Percentiles rank a stretch among this genome's conserved stretches.
phyloP scores from a whole-genome alignment of 1,140 invertebrate genomes.

The Agraylea sexmaculata region DNA sequence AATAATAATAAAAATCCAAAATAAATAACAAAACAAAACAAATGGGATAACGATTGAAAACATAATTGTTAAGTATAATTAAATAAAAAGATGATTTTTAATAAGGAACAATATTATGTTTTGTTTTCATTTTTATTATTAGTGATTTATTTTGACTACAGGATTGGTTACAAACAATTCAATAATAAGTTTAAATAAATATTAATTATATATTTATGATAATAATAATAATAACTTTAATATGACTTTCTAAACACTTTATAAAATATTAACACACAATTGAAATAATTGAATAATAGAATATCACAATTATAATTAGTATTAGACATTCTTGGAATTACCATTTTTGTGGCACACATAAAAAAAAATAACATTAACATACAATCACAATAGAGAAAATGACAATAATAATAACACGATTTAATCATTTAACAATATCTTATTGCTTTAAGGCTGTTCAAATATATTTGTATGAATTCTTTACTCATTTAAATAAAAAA shows the following conservation, averaged over 20 bases:
- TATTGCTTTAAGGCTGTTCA: too few species aligned
- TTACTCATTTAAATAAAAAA: too few species aligned
- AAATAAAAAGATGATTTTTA: background rate
- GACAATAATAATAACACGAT: too few species aligned
- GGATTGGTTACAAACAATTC: background rate
- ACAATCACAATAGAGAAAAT: too few species aligned
- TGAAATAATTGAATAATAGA: background rate
- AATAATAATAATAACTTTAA: background rate
- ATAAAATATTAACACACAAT: background rate
- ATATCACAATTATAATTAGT: background rate
- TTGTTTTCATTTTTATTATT: too few species aligned
- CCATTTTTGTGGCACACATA: too few species aligned
- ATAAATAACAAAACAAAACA: conserved; percentile 12
- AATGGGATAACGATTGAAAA: conserved; percentile 11
- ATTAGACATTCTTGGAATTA: background rate
- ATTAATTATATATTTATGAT: conserved; percentile 1
- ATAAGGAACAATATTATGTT: too few species aligned
- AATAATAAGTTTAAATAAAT: background rate
- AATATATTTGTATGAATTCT: too few species aligned
- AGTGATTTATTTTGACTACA: too few species aligned
- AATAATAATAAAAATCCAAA: conserved; percentile 10
- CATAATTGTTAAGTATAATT: background rate
- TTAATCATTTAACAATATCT: too few species aligned
- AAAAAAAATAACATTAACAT: too few species aligned
- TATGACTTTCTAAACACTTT: background rate